Evolutionary conservation across 2,113 vertebrate genomes (phyloP).

Genomic region (Parotia lawesii): DNA sequence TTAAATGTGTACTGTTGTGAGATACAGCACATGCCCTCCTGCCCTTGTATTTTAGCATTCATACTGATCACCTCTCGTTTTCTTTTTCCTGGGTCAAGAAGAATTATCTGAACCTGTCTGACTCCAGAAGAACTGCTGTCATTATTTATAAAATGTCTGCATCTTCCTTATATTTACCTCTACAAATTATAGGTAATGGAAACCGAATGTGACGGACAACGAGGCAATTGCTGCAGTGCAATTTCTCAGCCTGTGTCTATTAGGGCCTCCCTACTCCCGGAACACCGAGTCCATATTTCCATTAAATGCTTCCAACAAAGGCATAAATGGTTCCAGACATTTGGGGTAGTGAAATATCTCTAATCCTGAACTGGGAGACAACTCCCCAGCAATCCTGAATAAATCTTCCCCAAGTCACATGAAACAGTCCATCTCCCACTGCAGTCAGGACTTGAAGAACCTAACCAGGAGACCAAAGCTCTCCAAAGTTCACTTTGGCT

Average conservation of each 20-base stretch:
- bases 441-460: not conserved
- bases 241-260: not conserved
- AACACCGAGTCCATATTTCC: not conserved
- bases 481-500: not conserved
- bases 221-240: not conserved
- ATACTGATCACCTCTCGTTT: not conserved
- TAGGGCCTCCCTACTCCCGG: not conserved
- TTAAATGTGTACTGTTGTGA: not conserved
- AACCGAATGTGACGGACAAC: not conserved
- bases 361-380: not conserved
- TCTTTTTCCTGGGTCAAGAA: not conserved
- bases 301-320: not conserved
- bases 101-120: not conserved
- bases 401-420: not conserved
- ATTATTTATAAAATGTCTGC: not conserved
- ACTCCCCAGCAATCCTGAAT: not conserved
- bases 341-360: not conserved
- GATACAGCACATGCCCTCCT: not conserved
- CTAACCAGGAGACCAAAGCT: not conserved
- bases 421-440: not conserved
- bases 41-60: not conserved
- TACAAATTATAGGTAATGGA: not conserved
- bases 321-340: not conserved
- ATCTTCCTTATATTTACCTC: not conserved
- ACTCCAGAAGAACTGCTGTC: not conserved